Evolutionary conservation across 1,140 invertebrate genomes (phyloP).

Genomic region (Panagrolaimus sp.): DNA sequence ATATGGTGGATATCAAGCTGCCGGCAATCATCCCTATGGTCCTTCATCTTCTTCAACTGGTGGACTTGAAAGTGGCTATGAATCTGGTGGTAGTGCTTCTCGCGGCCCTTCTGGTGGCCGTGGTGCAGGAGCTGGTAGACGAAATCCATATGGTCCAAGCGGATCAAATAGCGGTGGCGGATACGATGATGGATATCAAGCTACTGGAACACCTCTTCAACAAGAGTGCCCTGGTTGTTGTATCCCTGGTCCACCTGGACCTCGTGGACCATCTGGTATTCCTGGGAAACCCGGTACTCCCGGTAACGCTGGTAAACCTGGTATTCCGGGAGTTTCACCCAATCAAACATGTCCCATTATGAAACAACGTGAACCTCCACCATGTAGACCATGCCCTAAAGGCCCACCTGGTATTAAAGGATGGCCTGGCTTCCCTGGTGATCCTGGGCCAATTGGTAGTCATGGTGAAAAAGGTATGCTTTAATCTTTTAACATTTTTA

Average conservation of each 20-base stretch:
- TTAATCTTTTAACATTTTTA: too few species aligned
- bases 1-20: slow-evolving; percentile 33
- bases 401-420: slow-evolving; percentile 58
- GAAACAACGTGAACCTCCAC: slow-evolving; percentile 48
- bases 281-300: slow-evolving; percentile 38
- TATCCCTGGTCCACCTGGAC: slow-evolving; percentile 50
- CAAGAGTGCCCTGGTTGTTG: slow-evolving; percentile 56
- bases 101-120: slow-evolving; percentile 21
- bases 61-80: not conserved
- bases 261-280: slow-evolving; percentile 37
- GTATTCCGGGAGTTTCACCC: slow-evolving; percentile 50
- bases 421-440: slow-evolving; percentile 56
- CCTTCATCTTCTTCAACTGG: too few species aligned
- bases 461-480: slow-evolving; percentile 40
- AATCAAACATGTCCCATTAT: slow-evolving; percentile 55
- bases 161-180: not conserved
- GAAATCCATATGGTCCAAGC: not conserved
- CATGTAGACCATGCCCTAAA: slow-evolving; percentile 53
- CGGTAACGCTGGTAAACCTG: slow-evolving; percentile 45
- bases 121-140: not conserved
- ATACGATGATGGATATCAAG: slow-evolving; percentile 21
- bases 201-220: slow-evolving; percentile 50
- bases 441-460: slow-evolving; percentile 45
- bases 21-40: slow-evolving; percentile 22
- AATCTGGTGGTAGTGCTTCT: not conserved